Evolutionary conservation across 2,888 invertebrate genomes (phyloP).

Genomic region (Dione vanillae): DNA sequence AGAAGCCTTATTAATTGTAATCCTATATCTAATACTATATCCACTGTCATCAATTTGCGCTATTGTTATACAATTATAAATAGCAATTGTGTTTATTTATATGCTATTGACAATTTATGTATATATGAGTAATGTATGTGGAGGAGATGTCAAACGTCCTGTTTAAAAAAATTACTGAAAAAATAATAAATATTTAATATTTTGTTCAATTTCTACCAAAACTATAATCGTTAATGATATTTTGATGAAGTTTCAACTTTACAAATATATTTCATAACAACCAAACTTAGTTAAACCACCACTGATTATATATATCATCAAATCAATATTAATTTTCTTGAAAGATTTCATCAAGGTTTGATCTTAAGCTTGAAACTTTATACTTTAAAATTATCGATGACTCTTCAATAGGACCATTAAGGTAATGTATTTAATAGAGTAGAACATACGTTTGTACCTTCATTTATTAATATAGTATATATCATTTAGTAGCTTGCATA

Average conservation of each 20-base stretch:
- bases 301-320: constrained; percentile 16
- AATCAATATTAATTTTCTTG: constrained; percentile 31
- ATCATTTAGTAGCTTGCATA: too few species aligned
- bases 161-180: background rate
- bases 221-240: constrained; percentile 6
- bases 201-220: background rate
- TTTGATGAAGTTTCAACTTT: background rate
- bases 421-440: background rate
- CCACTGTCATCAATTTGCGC: constrained; percentile 28
- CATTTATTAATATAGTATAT: too few species aligned
- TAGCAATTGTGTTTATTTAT: constrained; percentile 2
- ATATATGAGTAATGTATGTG: too few species aligned
- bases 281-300: background rate
- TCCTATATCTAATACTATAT: constrained; percentile 18
- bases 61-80: constrained; percentile 30
- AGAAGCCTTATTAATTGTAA: constrained; percentile 27
- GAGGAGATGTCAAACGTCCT: too few species aligned
- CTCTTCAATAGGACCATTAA: constrained; percentile 2
- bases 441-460: too few species aligned
- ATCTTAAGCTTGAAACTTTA: constrained; percentile 22
- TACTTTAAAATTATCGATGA: constrained; percentile 11
- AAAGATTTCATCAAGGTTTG: constrained; percentile 21
- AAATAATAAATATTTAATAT: constrained; percentile 3
- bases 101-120: too few species aligned
- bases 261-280: background rate